These are phyloP conservation scores for Lepeophtheirus salmonis DNA, from an alignment of 1,140 invertebrate species.

Conservation along the genomic window DNA sequence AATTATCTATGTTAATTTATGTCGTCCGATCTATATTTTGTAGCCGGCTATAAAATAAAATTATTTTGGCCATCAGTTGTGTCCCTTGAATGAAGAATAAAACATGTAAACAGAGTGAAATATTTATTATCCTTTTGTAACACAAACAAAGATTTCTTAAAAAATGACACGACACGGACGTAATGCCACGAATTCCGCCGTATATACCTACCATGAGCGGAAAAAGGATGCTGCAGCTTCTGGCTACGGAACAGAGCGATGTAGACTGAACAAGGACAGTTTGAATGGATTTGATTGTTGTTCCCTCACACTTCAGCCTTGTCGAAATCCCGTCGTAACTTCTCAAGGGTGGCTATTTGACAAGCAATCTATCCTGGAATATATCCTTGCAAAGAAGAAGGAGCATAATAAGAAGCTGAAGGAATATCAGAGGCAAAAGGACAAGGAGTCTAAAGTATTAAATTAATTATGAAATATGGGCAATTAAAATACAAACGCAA, in stretches of 20 bases:
- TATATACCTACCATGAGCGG: slow-evolving; percentile 96
- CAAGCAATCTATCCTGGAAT: slow-evolving; percentile 89
- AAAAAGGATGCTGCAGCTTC: slow-evolving; percentile 81
- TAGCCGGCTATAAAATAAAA: too few species aligned
- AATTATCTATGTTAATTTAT: too few species aligned
- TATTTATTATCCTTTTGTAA: too few species aligned
- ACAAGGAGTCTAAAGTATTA: too few species aligned
- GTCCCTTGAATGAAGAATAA: too few species aligned
- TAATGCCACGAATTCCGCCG: slow-evolving; percentile 92
- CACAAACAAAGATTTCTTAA: neutral
- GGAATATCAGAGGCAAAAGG: slow-evolving; percentile 74
- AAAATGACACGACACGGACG: slow-evolving; percentile 80
- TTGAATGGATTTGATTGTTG: slow-evolving; percentile 97
- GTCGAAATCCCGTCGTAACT: slow-evolving; percentile 68
- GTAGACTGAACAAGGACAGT: slow-evolving; percentile 82
- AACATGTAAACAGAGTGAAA: too few species aligned
- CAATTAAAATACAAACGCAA: neutral
- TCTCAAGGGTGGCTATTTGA: slow-evolving; percentile 88
- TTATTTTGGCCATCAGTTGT: too few species aligned
- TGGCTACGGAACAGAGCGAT: slow-evolving; percentile 66
- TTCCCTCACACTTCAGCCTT: slow-evolving; percentile 85
- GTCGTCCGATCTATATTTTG: too few species aligned
- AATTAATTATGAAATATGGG: slow-evolving; percentile 28
- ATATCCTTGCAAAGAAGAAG: slow-evolving; percentile 83
- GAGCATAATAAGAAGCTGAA: slow-evolving; percentile 75